Evolutionary conservation across 2,113 vertebrate species (phyloP), one percentile per base, ranked within the genome.

Genomic region (Callocephalon fimbriatum): DNA sequence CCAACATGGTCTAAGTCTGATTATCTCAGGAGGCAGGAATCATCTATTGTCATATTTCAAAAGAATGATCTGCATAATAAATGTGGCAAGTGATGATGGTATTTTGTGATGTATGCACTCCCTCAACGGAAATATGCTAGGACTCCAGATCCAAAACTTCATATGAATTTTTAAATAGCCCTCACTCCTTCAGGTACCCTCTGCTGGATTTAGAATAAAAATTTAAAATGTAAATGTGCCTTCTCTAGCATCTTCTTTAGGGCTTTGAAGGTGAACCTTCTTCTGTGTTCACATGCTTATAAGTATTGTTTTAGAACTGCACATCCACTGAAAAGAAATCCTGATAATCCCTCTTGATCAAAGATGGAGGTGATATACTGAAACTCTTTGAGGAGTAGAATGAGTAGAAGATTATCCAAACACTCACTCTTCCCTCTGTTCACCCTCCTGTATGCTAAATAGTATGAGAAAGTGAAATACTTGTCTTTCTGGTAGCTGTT

Each of bases 221-320:
- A 93, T 73, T 76, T 94, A 74, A 93, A 90, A 97, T 90, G 84
- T 67, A 95, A 93, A 93, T 96, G 23, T 22, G 63, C 40, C 23
- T 86, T 61, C 56, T 85, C n/a, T 76, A 83, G 58, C 15, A 65
- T 65, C 45, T 68, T 56, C 62, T 93, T 80, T 35, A 74, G 38
- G 67, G 47, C 27, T 94, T 82, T 66, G 68, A 85, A 93, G 59
- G 53, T 87, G 66, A 95, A 78, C 87, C 75, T 94, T 95, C 31
- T 91, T 95, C 71, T 54, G 27, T 83, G 67, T 90, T 95, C 85
- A 88, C 18, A 19, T 58, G 38, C 62, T 88, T 88, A 14, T 40
- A 21, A 86, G 23, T 71, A 61, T 79, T 79, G 48, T 62, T 92
- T 93, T 76, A 90, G 81, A 94, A n/a, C 53, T 89, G 15, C 0